A percentile compares a stretch with the other conserved stretches of the same genome.
Conservation (phyloP, 1,140 invertebrate species). For the Lamellibrachia luymesi region DNA sequence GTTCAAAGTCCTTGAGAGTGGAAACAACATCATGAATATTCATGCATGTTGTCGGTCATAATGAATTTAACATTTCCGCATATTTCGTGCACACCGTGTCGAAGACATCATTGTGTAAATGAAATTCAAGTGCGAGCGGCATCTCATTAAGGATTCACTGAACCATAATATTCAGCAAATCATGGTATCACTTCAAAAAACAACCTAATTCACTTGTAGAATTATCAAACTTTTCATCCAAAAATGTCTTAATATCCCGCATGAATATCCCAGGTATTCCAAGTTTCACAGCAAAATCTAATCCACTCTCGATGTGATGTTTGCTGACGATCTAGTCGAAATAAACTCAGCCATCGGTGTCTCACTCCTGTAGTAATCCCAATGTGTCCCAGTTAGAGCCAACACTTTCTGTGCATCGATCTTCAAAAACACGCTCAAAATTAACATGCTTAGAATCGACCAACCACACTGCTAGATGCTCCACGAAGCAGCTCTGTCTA, state of each 20-base stretch:
- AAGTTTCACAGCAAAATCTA: neutral
- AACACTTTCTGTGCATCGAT: neutral
- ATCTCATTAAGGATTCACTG: no score
- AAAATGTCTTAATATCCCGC: neutral
- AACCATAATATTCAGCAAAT: neutral
- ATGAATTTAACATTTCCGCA: neutral
- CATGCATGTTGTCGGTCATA: neutral
- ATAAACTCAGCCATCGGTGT: neutral
- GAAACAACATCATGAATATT: constrained; percentile 1
- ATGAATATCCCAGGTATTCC: neutral
- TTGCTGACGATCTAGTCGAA: neutral
- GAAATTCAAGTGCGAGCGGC: no score
- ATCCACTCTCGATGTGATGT: neutral
- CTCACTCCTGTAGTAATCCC: neutral
- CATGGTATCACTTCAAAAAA: neutral
- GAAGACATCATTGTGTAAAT: no score
- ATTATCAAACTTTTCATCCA: neutral
- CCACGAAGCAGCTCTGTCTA: neutral
- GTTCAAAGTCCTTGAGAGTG: neutral
- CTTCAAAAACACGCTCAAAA: neutral
- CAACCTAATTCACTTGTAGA: neutral
- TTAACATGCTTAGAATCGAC: neutral
- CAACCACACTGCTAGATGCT: neutral
- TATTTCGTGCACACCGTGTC: neutral
- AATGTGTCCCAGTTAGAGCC: neutral